Evolutionary conservation across 2,797 vertebrate genomes (phyloP).

Genomic region (Salarias fasciatus): DNA sequence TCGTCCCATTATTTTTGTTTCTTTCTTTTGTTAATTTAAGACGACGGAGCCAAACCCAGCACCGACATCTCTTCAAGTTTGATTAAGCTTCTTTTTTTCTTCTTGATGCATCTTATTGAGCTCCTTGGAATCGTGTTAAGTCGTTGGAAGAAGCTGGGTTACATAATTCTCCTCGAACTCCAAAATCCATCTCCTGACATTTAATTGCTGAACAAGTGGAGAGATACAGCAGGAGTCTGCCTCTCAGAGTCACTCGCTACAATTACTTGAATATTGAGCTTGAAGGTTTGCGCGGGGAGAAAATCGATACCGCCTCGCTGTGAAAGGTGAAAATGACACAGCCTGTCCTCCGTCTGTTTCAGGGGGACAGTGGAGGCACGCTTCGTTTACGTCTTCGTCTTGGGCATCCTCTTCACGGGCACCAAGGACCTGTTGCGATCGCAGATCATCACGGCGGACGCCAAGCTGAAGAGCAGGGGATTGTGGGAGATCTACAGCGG

Average conservation of each 20-base stretch:
- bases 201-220: constrained; percentile 19
- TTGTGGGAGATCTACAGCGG: constrained; percentile 94
- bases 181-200: constrained; percentile 18
- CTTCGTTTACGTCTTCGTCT: constrained; percentile 93
- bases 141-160: constrained; percentile 7
- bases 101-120: too few species aligned
- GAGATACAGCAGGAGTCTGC: constrained; percentile 15
- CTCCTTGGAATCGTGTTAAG: constrained; percentile 21
- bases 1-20: too few species aligned
- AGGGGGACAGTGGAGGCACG: constrained; percentile 96
- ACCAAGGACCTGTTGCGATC: constrained; percentile 91
- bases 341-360: constrained; percentile 36
- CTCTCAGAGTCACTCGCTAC: constrained; percentile 22
- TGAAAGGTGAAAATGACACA: constrained; percentile 21
- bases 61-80: too few species aligned
- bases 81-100: not conserved
- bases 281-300: constrained; percentile 15
- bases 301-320: constrained; percentile 36
- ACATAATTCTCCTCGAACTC: constrained; percentile 1
- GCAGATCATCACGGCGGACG: constrained; percentile 85
- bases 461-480: constrained; percentile 81
- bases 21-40: too few species aligned
- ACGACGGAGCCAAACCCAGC: too few species aligned
- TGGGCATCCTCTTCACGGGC: constrained; percentile 94
- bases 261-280: constrained; percentile 35